Evolutionary conservation across 1,140 invertebrate species (phyloP), one percentile per base, ranked within the genome.

Genomic region (Psix sp.): DNA sequence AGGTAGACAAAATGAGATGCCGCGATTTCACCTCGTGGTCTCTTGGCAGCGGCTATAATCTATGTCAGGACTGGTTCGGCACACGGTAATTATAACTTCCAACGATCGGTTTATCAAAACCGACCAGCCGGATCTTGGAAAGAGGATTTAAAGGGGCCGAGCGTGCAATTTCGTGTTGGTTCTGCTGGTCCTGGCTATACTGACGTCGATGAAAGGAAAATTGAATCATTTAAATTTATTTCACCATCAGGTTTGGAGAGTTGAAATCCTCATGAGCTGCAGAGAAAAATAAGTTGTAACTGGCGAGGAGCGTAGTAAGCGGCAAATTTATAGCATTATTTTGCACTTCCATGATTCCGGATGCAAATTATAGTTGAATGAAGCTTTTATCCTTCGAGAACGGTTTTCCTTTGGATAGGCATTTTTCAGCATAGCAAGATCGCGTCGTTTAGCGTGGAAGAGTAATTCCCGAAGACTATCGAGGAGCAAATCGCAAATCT

Each of bases 91-190:
- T 85, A 84, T 82, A 83, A 81, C 70, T 79, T 59, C 65, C 75
- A 80, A 80, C 82, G 82, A 84, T 85, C 83, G 74, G 81, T 82
- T 80, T 79, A 83, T 85, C 82, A 82, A 82, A 82, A 80, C 66
- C 76, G 72, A 83, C 66, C 42, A 33, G 59, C 46, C 42, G 31
- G 45, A 35, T 18, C 10, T 65, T 11, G 14, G 31, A 13, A 7
- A 24, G 17, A 35, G 48, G 31, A 62, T 51, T 42, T 35, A 20
- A 48, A 48, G 17, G 36, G 48, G 29, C 13, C n/a, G 5, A 16
- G 11, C n/a, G 6, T 31, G 21, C 7, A 7, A 24, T 4, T 3
- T 24, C 21, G 21, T 3, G 21, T 24, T n/a, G n/a, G n/a, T n/a
- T n/a, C n/a, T n/a, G 11, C 13, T 21, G 33, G 17, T 36, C 20